Base-by-base conservation (phyloP, 2,888 invertebrate genomes). In the Chymomyza fuscimana region DNA sequence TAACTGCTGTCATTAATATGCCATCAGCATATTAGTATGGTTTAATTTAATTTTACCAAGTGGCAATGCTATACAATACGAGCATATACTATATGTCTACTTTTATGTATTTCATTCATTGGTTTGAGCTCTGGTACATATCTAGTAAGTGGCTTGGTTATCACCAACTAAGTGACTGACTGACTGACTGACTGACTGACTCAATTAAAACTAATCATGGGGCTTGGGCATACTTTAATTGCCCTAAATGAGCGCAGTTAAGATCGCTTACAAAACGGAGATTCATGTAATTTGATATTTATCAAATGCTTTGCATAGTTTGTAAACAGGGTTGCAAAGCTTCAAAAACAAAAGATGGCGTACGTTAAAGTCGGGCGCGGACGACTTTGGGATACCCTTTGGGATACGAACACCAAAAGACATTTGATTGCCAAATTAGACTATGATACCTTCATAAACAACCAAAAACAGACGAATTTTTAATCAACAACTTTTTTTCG, bases 191-290 rank as follows among this genome's bases (percentile, higher is more conserved):
- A 46, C 71, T 71, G 69, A 76, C 65, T 69, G 58, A 56, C 69
- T 81, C 80, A 83, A 83, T 86, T 86, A 76, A 80, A 82, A 78
- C 79, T 85, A 86, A 83, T 83, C 80, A 84, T 73, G 67, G 67
- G 78, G 66, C 36, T 54, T 62, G 76, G 65, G 70, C 56, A 46
- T 12, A 46, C 59, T 64, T 71, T 74, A 72, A 84, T 77, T 86
- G 77, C 67, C 72, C 69, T 77, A 78, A 82, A 68, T 78, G 78
- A 62, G 65, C 68, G 46, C 32, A 32, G 46, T 50, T 5, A 19
- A 64, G 36, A 19, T 12, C 10, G 19, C 6, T 12, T 19, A 10
- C 50, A 64, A 19, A 16, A 60, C 36, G 50, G 72, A 67, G 70
- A 71, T 69, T 70, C 54, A 54, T 16, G 22, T 54, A 54, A 54